A percentile compares a stretch with the other conserved stretches of the same genome.
Conservation (phyloP, 2,113 vertebrate species). For the Otis tarda region DNA sequence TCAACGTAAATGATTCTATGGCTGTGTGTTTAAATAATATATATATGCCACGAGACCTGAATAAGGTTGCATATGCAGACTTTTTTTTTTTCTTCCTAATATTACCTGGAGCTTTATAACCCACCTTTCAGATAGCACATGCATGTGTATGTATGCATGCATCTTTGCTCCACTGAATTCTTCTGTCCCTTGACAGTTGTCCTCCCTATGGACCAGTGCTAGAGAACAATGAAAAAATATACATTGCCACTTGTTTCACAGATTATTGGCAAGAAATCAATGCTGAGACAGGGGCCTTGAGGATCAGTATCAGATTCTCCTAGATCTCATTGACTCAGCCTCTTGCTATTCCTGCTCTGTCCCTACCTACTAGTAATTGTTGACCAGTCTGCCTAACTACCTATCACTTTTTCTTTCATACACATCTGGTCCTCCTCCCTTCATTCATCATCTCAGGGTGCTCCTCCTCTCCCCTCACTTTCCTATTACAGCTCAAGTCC, state of each 20-base stretch:
- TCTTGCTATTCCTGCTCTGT: not conserved
- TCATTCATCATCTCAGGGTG: not conserved
- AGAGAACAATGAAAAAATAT: not conserved
- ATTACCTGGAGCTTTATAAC: not conserved
- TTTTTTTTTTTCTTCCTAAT: not conserved
- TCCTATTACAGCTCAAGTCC: not conserved
- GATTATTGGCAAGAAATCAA: not conserved
- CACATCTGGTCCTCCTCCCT: too few species aligned
- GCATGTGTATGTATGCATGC: fast-evolving
- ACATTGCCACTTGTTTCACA: fast-evolving
- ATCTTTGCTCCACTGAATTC: not conserved
- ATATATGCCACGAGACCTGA: not conserved
- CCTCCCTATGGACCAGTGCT: not conserved
- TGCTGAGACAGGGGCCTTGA: not conserved
- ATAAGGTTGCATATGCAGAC: not conserved
- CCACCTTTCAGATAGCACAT: not conserved
- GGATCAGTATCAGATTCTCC: not conserved
- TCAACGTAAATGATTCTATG: fast-evolving
- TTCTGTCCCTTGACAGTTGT: not conserved
- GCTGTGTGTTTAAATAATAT: not conserved
- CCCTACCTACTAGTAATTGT: not conserved
- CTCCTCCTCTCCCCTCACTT: not conserved
- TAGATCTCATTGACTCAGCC: fast-evolving
- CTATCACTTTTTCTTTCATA: not conserved
- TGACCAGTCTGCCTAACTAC: not conserved